These are phyloP conservation scores for Heliconius hortense DNA, from an alignment of 2,888 invertebrate genomes.

Conservation along the genomic window DNA sequence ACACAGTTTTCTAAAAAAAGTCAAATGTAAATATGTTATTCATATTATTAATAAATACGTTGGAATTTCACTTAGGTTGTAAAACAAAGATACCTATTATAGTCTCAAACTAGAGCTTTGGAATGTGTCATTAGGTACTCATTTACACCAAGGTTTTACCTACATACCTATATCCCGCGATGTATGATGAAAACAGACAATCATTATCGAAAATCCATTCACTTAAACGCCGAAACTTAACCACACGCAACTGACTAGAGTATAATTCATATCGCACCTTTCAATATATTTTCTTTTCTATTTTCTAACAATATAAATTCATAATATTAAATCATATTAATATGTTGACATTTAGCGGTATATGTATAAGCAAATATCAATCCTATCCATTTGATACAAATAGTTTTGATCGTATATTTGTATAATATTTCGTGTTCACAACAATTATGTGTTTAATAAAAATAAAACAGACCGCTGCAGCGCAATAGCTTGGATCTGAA, in stretches of 20 bases:
- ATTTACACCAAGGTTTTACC: slow-evolving; percentile 49
- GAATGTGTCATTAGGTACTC: slow-evolving; percentile 51
- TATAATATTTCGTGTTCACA: too few relatives aligned
- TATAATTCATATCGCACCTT: too few relatives aligned
- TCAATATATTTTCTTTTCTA: too few relatives aligned
- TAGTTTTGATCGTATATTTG: too few relatives aligned
- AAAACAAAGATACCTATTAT: neutral
- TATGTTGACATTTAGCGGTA: too few relatives aligned
- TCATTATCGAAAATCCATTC: slow-evolving; percentile 37
- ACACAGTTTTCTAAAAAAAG: neutral
- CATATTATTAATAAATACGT: too few relatives aligned
- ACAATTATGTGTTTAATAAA: too few relatives aligned
- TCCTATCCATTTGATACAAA: too few relatives aligned
- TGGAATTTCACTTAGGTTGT: neutral
- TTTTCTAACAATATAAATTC: too few relatives aligned
- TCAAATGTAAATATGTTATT: too few relatives aligned
- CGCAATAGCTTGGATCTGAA: neutral
- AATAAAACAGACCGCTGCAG: neutral
- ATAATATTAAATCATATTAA: too few relatives aligned
- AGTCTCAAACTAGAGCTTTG: slow-evolving; percentile 9
- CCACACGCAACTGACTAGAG: slow-evolving; percentile 14
- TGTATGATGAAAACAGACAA: slow-evolving; percentile 9
- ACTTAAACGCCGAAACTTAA: slow-evolving; percentile 29
- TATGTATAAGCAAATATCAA: too few relatives aligned
- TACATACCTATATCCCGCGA: neutral